Base-by-base conservation (phyloP, 2,888 invertebrate genomes). In the Balanococcus diminutus region DNA sequence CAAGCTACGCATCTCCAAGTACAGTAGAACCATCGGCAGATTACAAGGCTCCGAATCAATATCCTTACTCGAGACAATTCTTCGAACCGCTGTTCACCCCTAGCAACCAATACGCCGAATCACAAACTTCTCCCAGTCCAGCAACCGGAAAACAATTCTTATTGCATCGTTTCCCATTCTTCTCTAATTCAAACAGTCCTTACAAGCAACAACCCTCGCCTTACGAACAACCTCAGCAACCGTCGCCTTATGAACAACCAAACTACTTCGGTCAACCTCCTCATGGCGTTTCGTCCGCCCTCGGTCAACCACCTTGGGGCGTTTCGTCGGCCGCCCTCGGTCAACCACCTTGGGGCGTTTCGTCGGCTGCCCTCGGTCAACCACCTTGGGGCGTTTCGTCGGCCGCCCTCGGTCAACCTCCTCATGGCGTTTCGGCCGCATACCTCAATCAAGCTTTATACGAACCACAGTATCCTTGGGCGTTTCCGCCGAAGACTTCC, bases 21-120 rank as follows among this genome's bases (percentile, higher is more conserved):
- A 84, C 84, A 0, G 32, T 84, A 67, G 84, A 84, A 32, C 67
- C 84, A 16, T 14, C 84, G 3, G 19, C 61, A 36, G 84, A 84
- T 39, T 84, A 84, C 39, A 84, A 84, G 28, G 36, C 36, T 36
- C 32, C 51, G 19, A 84, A 39, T 67, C 84, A 84, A 67, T 84
- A 61, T 11, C 84, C 84, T 14, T 84, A 84, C 16, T 56, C 84
- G 36, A 84, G 84, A 25, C 84, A 84, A 67, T 84, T 84, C 61
- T 84, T 84, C 84, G 84, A 84, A 61, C 84, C 61, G 36, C 8
- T 67, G 9, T 84, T 67, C 14, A 56, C 84, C 2, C 67, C 61
- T 1, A 84, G 25, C 22, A 84, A 84, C 39, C 84, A 31, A 67
- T 84, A 84, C 42, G 32, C 67, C 14, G 84, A 84, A 39, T 61